Percentiles rank a stretch among this genome's conserved stretches.
Evolutionary conservation across 2,888 invertebrate genomes (phyloP).

Genomic region (Calameuta idolon): DNA sequence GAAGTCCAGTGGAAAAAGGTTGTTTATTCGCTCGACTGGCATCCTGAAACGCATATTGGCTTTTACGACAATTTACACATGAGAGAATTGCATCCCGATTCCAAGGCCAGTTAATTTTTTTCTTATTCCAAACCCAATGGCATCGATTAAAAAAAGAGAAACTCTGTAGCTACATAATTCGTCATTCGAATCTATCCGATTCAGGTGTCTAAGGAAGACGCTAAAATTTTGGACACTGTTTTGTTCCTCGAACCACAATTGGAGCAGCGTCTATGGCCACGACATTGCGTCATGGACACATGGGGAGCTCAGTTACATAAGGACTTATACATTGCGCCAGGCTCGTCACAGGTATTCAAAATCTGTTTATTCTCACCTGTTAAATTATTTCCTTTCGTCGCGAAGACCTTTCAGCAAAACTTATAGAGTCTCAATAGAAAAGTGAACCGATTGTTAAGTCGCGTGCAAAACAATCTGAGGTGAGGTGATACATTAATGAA

Average conservation of each 20-base stretch:
- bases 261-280: slow-evolving; percentile 93
- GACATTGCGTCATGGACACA: slow-evolving; percentile 92
- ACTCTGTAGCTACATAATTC: background rate
- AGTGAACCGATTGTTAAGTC: background rate
- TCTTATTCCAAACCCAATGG: background rate
- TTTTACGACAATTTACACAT: slow-evolving; percentile 91
- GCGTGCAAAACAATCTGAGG: background rate
- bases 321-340: slow-evolving; percentile 84
- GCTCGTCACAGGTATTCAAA: slow-evolving; percentile 72
- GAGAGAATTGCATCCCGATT: slow-evolving; percentile 77
- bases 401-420: background rate
- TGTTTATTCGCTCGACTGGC: slow-evolving; percentile 96
- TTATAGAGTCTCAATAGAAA: background rate
- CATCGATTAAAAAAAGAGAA: background rate
- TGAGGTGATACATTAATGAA: no score
- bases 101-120: slow-evolving; percentile 40
- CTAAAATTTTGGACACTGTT: slow-evolving; percentile 88
- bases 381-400: background rate
- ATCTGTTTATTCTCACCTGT: background rate
- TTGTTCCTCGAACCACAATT: slow-evolving; percentile 86
- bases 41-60: slow-evolving; percentile 93
- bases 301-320: slow-evolving; percentile 94
- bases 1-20: slow-evolving; percentile 82
- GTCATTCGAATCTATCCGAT: slow-evolving; percentile 2
- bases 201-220: slow-evolving; percentile 71